Evolutionary conservation across 1,140 invertebrate species (phyloP), one percentile per base, ranked within the genome.

Genomic region (Holcopasites calliopsidis): DNA sequence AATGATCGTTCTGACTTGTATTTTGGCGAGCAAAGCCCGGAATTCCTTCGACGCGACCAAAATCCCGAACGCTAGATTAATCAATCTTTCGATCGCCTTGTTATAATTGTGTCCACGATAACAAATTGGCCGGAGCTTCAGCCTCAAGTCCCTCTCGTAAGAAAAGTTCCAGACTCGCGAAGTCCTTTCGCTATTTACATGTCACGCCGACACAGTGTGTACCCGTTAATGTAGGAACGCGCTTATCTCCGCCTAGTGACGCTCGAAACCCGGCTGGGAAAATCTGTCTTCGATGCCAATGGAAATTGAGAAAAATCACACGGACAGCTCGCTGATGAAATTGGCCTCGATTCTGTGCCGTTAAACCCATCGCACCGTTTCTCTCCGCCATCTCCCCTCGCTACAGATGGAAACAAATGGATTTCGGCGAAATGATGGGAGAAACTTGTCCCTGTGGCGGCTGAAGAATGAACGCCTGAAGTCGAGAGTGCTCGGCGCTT

Each of bases 311-410:
- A 78, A 35, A 47, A 78, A 74, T 70, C 69, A 7, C n/a, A 3
- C 13, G 4, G n/a, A 23, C 49, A 35, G 13, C 28, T 50, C 44
- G 44, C 75, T 77, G 38, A 11, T 23, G 38, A 40, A 54, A 82
- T 82, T 82, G 79, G 62, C 79, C 44, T 23, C 16, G 68, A 82
- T 82, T 82, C 69, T 58, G 23, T 44, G 31, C 75, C 40, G 69
- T 82, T 78, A 47, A 77, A 47, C 52, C 65, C 38, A 28, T 52
- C 65, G 52, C 47, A 38, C 60, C 50, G 50, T 70, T 76, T 81
- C 54, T 68, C 74, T 42, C n/a, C 44, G 42, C 21, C 62, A 31
- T 31, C 8, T 13, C 18, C 31, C 16, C 60, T 0, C 21, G 21
- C 18, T 10, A 4, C 23, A 16, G 52, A 55, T 26, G 21, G 52